Percentiles rank a stretch among this genome's conserved stretches.
phyloP scores from a whole-genome alignment of 2,888 invertebrate genomes.

The Catocala fraxini region DNA sequence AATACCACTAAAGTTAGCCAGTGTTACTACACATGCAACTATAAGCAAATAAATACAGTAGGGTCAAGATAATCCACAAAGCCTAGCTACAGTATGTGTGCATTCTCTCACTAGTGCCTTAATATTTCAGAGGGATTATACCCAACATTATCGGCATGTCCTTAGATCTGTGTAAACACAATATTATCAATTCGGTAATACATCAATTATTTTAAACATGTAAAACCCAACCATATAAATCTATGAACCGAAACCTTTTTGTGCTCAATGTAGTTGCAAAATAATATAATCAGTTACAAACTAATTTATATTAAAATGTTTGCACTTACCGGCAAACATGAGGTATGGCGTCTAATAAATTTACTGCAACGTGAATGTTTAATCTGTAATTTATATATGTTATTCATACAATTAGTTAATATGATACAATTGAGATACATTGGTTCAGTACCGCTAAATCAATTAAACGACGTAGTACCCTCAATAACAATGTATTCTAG shows the following conservation, averaged over 20 bases:
- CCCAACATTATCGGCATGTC: conserved; percentile 20
- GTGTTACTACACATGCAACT: conserved; percentile 4
- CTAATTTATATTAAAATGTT: conserved; percentile 53
- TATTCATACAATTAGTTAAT: conserved; percentile 12
- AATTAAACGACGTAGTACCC: too few relatives aligned
- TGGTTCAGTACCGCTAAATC: too few relatives aligned
- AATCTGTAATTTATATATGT: conserved; percentile 76
- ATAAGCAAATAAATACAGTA: conserved; percentile 54
- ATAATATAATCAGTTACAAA: conserved; percentile 36
- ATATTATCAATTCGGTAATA: conserved; percentile 1
- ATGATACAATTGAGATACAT: too few relatives aligned
- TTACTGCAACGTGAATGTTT: conserved; percentile 81
- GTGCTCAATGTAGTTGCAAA: conserved; percentile 40
- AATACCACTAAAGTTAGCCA: background rate
- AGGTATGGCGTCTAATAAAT: conserved; percentile 75
- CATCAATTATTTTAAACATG: background rate
- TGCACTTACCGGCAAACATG: conserved; percentile 82
- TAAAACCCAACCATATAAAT: conserved; percentile 22
- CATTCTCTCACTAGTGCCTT: background rate
- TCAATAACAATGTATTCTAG: too few relatives aligned
- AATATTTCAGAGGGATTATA: background rate
- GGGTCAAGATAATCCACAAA: conserved; percentile 62
- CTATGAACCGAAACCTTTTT: conserved; percentile 31
- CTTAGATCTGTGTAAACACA: conserved; percentile 17
- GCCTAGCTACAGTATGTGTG: conserved; percentile 25